Base-by-base conservation (phyloP, 1,140 invertebrate species). In the Mamestra configurata region DNA sequence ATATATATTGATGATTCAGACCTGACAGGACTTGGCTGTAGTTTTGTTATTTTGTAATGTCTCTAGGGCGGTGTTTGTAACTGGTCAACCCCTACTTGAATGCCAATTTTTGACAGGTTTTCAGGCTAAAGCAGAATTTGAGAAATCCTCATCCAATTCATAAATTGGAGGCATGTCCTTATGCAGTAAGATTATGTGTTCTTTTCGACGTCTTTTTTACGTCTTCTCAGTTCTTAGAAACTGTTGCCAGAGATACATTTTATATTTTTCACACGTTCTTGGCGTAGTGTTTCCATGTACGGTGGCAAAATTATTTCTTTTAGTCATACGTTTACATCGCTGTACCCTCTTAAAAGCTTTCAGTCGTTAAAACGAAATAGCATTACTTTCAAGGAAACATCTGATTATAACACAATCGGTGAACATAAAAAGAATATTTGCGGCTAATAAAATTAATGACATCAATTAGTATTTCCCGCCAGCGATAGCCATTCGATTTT, bases 381-480 rank as follows among this genome's bases (percentile, higher is more conserved):
- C 20, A 22, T 53, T 55, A 55, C 53, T 27, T 27, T 57, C 40
- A 66, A 20, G 18, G 61, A 40, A 66, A 11, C n/a, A 11, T n/a
- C 37, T 27, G 43, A 46, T 8, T 18, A 27, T 10, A 24, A 27
- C 2, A 43, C 40, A 70, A 40, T 46, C 53, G 20, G 35, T 46
- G 24, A 31, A 64, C 40, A 49, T 46, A 27, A 76, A 57, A 76
- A 49, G 57, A 35, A 76, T 64, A 76, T 76, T 76, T 27, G 57
- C 73, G 53, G 53, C 55, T 20, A 70, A 46, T 61, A 15, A 61
- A 76, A 76, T 49, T 27, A 76, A 64, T 64, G 37, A 49, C 7
- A 61, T 64, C 55, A 75, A 75, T 75, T 75, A 40, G 35, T 72
- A 51, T 27, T 31, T 75, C 71, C 53, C 55, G 20, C 61, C 57